Base-by-base conservation (phyloP, 2,888 invertebrate genomes). In the Macrosiphum euphorbiae region DNA sequence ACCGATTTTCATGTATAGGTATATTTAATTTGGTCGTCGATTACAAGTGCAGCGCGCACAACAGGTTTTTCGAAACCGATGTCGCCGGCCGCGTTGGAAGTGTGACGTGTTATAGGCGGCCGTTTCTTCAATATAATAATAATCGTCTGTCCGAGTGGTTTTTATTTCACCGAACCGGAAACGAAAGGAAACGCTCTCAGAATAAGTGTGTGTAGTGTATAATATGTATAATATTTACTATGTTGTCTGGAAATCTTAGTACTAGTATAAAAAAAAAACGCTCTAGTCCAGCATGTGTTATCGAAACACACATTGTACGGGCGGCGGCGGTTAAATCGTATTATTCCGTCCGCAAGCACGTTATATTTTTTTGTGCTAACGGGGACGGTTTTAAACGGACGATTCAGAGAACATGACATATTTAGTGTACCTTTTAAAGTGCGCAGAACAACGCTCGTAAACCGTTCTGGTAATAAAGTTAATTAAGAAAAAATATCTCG, bases 21-120 rank as follows among this genome's bases (percentile, higher is more conserved):
- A 44, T 67, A 26, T 90, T 90, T 91, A 91, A 85, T 91, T 85
- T 91, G 85, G 84, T 91, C 67, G 90, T 44, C 58, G 58, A 58
- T 89, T 41, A 47, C n/a, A 44, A 58, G 61, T 47, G 86, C 58
- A 28, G 47, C 16, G 47, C 67, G 41, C 41, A 67, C 85, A 86
- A 86, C 91, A 61, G 91, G 91, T 86, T 92, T 91, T 92, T 92
- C 86, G 47, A 86, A 92, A 92, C 58, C 86, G n/a, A 86, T 58
- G 91, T 91, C 91, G 58, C 55, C 84, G 84, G 61, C 89, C 16
- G 55, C 91, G 44, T 28, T 55, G 55, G 16, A 44, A 28, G 58
- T 58, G 86, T 91, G 85, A 58, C 86, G 91, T 84, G 78, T 92
- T 44, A 28, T 44, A 28, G 86, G n/a, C 58, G 44, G 28, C 44